Conservation (phyloP, 2,797 vertebrate genomes). For the Neosalanx taihuensis region DNA sequence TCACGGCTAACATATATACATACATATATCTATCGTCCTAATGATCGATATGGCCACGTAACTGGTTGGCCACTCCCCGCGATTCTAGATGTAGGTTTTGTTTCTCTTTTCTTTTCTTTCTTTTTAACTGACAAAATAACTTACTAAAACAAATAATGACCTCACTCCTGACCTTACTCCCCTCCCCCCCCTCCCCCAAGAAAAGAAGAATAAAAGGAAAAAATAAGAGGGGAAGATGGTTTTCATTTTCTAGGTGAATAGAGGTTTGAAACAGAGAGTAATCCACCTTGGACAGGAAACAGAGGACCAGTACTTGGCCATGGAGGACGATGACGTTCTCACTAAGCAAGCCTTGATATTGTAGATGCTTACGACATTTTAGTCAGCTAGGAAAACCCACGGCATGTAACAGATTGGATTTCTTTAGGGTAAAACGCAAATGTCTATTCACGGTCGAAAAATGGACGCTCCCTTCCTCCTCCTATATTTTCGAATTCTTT, state of each 20-base stretch:
- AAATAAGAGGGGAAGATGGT: constrained; percentile 47
- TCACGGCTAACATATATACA: constrained; percentile 68
- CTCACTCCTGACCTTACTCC: constrained; percentile 49
- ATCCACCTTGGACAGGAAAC: no score
- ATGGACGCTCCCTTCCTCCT: constrained; percentile 34
- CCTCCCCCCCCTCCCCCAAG: not conserved
- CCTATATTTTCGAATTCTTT: constrained; percentile 60
- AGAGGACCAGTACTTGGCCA: no score
- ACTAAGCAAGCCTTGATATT: no score
- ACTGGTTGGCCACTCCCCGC: constrained; percentile 56
- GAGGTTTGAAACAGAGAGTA: constrained; percentile 21
- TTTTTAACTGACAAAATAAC: constrained; percentile 53
- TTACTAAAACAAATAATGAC: constrained; percentile 70
- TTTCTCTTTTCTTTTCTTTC: constrained; percentile 16
- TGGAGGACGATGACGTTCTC: no score
- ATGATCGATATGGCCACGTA: constrained; percentile 64
- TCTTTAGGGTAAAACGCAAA: not conserved
- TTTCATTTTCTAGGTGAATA: constrained; percentile 55
- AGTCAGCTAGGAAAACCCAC: not conserved
- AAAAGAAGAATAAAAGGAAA: constrained; percentile 45
- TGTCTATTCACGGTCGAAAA: constrained; percentile 45
- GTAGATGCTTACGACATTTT: not conserved
- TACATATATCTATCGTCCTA: constrained; percentile 69
- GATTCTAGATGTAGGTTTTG: constrained; percentile 37
- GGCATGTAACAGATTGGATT: not conserved